Conservation (phyloP, 2,113 vertebrate genomes). For the Ginglymostoma cirratum region DNA sequence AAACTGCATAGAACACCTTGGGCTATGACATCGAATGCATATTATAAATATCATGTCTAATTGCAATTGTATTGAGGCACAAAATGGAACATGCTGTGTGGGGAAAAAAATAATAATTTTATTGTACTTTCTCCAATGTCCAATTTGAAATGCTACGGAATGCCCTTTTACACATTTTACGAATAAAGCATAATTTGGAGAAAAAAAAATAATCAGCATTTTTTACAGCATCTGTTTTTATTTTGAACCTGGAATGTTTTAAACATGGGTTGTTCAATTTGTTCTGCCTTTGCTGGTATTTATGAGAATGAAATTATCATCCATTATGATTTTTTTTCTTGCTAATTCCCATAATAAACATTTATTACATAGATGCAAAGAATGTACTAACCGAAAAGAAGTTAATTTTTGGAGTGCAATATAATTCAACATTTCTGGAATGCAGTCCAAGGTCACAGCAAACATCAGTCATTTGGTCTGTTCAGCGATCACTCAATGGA, state of each 20-base stretch:
- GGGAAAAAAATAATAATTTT: too few relatives aligned
- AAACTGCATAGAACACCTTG: too few relatives aligned
- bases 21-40: too few relatives aligned
- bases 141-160: too few relatives aligned
- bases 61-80: too few relatives aligned
- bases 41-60: too few relatives aligned
- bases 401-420: constrained; percentile 66
- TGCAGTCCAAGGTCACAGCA: constrained; percentile 58
- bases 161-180: too few relatives aligned
- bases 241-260: background rate
- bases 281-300: background rate
- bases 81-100: too few relatives aligned
- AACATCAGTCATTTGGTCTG: constrained; percentile 57
- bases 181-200: too few relatives aligned
- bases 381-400: constrained; percentile 48
- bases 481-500: constrained; percentile 42
- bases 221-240: background rate
- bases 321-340: background rate
- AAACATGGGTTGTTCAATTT: background rate
- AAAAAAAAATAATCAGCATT: too few relatives aligned
- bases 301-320: background rate
- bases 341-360: background rate
- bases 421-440: constrained; percentile 73
- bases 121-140: too few relatives aligned
- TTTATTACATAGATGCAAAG: background rate